Evolutionary conservation across 1,140 invertebrate genomes (phyloP).

Genomic region (Caerostris darwini): DNA sequence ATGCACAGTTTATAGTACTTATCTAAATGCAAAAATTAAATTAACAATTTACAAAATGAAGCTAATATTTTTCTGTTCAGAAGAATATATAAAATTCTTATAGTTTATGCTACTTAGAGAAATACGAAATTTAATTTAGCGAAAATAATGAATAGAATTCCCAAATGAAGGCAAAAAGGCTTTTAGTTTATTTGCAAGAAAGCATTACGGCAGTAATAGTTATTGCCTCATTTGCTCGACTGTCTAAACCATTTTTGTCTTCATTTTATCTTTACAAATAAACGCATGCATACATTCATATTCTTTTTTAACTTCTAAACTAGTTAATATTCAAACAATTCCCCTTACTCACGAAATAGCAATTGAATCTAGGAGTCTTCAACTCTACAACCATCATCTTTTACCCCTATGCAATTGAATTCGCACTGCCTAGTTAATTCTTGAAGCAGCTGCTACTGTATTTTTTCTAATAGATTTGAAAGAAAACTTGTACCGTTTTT

Average conservation of each 20-base stretch:
- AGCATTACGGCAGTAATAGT: background rate
- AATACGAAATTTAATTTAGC: no score
- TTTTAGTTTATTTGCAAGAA: background rate
- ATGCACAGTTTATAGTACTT: no score
- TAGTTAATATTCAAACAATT: background rate
- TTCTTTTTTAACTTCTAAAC: background rate
- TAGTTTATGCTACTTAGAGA: no score
- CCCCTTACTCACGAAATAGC: background rate
- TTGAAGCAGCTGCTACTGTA: background rate
- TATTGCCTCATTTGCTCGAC: background rate
- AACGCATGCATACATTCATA: background rate
- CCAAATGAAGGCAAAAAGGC: no score
- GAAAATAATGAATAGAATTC: no score
- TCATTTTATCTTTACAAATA: background rate
- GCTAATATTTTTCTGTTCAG: no score
- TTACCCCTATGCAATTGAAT: background rate
- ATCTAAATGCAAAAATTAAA: no score
- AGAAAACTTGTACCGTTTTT: background rate
- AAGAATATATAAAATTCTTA: no score
- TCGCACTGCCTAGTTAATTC: background rate
- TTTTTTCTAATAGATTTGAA: background rate
- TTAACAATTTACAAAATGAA: no score
- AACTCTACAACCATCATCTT: background rate
- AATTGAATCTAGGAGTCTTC: background rate
- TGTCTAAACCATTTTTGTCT: background rate